Evolutionary conservation across 2,888 invertebrate genomes (phyloP), one percentile per base, ranked within the genome.

Genomic region (Scelioninae gen. 2): DNA sequence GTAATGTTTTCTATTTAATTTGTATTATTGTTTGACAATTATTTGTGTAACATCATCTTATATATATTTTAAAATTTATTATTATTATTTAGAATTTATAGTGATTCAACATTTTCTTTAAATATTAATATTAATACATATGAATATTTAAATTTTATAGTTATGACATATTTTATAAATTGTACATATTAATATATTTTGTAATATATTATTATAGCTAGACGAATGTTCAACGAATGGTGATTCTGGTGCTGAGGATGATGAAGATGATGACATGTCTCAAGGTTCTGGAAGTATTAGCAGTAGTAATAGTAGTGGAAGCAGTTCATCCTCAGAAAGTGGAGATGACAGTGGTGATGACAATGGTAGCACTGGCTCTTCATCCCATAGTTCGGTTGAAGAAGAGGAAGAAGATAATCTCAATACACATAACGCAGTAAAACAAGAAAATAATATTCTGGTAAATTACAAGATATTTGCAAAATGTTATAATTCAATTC

Each of bases 151-250:
- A n/a, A n/a, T n/a, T n/a, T n/a, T n/a, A n/a, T n/a, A n/a, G n/a
- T n/a, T n/a, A n/a, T n/a, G n/a, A n/a, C 25, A 31, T 31, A 31
- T 31, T 31, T 31, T 31, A 22, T n/a, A 5, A 22, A 22, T 22
- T 22, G 2, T 22, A 22, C 5, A n/a, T 45, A 13, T 25, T 22
- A 45, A 11, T 33, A 33, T 28, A n/a, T 11, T 28, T 19, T 15
- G 10, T 41, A 18, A 37, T 39, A 45, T 19, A n/a, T 43, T 3
- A 16, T 22, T 16, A 35, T 18, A 86, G 85, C 79, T 86, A n/a
- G 85, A 86, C 46, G 86, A 86, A 57, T 85, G 85, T 77, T 86
- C 85, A 31, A 83, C 82, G 2, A 84, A 85, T 48, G 85, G 85
- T 11, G 85, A 86, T 37, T 85, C 85, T 1, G 84, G 81, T 1